These are phyloP conservation scores for Thumatha senex DNA, from an alignment of 2,888 invertebrate genomes.

Conservation along the genomic window DNA sequence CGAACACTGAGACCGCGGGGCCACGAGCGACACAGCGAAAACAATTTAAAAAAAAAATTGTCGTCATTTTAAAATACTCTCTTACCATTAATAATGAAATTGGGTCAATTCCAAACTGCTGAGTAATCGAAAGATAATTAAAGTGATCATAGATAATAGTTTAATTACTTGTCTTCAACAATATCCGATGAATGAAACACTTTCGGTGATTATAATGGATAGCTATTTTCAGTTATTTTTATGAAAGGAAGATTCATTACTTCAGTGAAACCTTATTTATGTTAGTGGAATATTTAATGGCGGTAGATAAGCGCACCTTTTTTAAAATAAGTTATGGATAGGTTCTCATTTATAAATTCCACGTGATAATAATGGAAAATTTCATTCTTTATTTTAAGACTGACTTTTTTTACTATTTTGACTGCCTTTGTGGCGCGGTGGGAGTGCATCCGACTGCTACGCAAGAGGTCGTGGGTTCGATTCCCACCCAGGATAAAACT, in stretches of 20 bases:
- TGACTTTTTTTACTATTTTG: too few species aligned
- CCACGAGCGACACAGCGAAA: too few species aligned
- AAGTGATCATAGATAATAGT: constrained; percentile 30
- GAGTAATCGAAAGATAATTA: constrained; percentile 17
- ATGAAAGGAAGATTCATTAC: not conserved
- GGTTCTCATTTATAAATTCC: not conserved
- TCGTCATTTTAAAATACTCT: not conserved
- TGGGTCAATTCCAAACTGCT: constrained; percentile 1
- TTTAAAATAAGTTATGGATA: not conserved
- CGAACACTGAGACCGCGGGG: too few species aligned
- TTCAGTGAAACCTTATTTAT: not conserved
- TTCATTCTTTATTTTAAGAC: not conserved
- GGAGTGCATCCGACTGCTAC: too few species aligned
- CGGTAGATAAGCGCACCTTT: not conserved
- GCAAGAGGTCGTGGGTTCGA: too few species aligned
- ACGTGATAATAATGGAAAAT: too few species aligned
- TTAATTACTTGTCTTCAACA: constrained; percentile 31
- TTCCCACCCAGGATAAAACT: too few species aligned
- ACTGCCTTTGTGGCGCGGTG: too few species aligned
- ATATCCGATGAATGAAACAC: constrained; percentile 17
- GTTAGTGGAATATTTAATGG: not conserved
- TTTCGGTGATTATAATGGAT: constrained; percentile 16
- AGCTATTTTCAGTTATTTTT: constrained; percentile 2
- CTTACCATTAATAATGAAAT: constrained; percentile 3
- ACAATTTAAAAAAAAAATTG: not conserved